Percentiles rank a stretch among this genome's conserved stretches.
phyloP scores from a whole-genome alignment of 2,888 invertebrate species.

The Sminthurinus aureus region DNA sequence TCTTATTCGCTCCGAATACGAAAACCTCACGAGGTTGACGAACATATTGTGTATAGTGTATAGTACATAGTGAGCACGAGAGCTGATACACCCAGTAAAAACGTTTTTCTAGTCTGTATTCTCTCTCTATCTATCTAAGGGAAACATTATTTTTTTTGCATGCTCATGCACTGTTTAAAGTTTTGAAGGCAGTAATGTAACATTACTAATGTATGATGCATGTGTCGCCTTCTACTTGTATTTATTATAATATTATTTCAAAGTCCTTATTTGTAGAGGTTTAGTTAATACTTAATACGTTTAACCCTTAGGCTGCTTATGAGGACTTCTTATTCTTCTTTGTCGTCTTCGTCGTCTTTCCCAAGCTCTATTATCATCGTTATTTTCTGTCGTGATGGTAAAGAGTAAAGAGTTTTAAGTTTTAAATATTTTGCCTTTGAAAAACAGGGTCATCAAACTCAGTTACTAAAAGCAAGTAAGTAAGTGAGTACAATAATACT shows the following conservation, averaged over 20 bases:
- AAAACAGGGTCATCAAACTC: neutral
- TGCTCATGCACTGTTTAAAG: too few species aligned
- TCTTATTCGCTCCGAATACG: constrained; percentile 25
- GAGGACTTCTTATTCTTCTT: neutral
- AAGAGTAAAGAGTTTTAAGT: too few species aligned
- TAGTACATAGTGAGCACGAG: too few species aligned
- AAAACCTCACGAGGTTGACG: neutral
- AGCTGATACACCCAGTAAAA: neutral
- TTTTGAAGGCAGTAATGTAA: too few species aligned
- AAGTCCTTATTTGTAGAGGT: too few species aligned
- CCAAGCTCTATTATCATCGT: neutral
- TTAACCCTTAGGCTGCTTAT: neutral
- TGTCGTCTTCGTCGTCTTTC: neutral
- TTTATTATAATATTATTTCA: too few species aligned
- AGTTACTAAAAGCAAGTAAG: neutral
- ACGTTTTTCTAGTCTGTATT: neutral
- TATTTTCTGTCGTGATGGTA: neutral
- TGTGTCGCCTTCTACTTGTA: too few species aligned
- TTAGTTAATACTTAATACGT: too few species aligned
- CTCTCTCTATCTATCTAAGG: neutral
- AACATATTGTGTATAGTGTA: neutral
- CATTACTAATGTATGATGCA: too few species aligned
- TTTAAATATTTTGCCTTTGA: neutral
- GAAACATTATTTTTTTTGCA: neutral
- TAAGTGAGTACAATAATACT: neutral